Evolutionary conservation across 2,797 vertebrate genomes (phyloP).

Genomic region (Ispidina lecontei): DNA sequence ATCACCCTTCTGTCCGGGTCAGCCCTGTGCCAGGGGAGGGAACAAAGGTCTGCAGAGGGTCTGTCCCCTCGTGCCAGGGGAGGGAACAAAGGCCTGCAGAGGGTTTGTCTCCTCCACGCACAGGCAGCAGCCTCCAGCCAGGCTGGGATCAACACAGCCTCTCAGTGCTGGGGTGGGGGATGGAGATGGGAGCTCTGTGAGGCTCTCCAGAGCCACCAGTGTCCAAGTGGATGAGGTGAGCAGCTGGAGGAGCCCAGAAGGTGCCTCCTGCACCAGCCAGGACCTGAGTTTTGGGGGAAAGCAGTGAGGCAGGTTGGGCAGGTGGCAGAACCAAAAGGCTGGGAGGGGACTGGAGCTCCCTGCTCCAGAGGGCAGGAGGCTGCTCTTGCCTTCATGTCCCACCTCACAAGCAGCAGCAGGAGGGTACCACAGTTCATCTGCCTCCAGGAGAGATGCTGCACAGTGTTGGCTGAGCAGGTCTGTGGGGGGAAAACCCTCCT

Average conservation of each 20-base stretch:
- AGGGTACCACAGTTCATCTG: not conserved
- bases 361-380: not conserved
- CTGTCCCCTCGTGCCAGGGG: not conserved
- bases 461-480: fast-evolving
- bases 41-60: slow-evolving; percentile 20
- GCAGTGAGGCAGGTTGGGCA: not conserved
- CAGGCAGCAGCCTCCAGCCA: not conserved
- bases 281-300: not conserved
- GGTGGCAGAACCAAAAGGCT: too few relatives aligned
- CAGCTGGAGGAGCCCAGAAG: fast-evolving
- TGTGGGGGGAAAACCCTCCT: not conserved
- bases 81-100: slow-evolving; percentile 14
- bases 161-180: not conserved
- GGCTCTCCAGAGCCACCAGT: not conserved
- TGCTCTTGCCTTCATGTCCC: not conserved
- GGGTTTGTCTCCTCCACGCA: not conserved
- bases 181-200: not conserved
- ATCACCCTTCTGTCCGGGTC: not conserved
- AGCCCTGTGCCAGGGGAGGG: fast-evolving
- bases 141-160: not conserved
- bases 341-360: not conserved
- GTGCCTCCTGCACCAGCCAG: not conserved
- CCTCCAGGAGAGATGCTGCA: not conserved
- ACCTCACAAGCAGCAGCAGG: not conserved
- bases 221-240: not conserved